A percentile compares a stretch with the other conserved stretches of the same genome.
Evolutionary conservation across 2,888 invertebrate genomes (phyloP).

Genomic region (Lycophotia porphyrea): DNA sequence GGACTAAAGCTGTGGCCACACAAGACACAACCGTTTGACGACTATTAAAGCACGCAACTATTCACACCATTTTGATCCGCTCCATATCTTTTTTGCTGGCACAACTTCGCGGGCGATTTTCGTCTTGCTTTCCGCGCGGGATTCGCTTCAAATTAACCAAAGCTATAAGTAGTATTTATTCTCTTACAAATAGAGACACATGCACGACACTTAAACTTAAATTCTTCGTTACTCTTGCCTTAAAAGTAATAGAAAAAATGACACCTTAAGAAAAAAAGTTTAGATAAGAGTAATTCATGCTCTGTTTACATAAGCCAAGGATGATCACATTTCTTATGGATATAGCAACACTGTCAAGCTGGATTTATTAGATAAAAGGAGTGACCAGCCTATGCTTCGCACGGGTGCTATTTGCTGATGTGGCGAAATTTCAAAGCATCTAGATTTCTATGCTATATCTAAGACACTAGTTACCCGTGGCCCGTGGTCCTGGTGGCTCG

Average conservation of each 20-base stretch:
- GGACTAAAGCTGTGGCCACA: background rate
- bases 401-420: background rate
- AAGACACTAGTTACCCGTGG: too few species aligned
- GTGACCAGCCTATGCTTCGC: background rate
- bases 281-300: constrained; percentile 1
- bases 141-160: background rate
- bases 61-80: background rate
- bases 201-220: constrained; percentile 41
- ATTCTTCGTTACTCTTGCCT: constrained; percentile 40
- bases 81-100: background rate
- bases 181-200: constrained; percentile 19
- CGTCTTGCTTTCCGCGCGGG: too few species aligned
- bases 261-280: constrained; percentile 6
- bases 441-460: background rate
- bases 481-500: too few species aligned
- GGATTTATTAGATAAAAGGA: background rate
- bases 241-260: too few species aligned
- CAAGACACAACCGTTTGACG: background rate
- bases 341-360: background rate
- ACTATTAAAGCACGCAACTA: background rate
- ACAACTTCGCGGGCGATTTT: background rate
- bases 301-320: background rate
- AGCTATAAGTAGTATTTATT: background rate
- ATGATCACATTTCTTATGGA: background rate
- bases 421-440: background rate